A percentile compares a stretch with the other conserved stretches of the same genome.
Conservation (phyloP, 2,797 vertebrate genomes). For the Lacerta agilis region DNA sequence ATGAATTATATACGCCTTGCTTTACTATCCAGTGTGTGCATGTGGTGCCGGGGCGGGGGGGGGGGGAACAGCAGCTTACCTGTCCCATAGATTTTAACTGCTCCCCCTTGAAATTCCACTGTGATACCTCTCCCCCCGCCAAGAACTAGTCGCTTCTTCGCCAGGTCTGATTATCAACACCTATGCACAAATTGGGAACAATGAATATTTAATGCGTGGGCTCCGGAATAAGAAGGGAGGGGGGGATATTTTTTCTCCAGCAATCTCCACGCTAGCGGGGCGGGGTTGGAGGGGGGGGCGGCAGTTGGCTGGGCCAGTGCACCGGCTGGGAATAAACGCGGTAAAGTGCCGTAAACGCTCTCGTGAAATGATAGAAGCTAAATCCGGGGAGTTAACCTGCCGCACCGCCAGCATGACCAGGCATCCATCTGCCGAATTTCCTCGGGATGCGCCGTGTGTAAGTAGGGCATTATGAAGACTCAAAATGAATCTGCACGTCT, state of each 20-base stretch:
- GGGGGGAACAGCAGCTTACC: neutral
- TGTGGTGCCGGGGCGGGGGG: neutral
- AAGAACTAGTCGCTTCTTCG: neutral
- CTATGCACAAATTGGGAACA: conserved; percentile 64
- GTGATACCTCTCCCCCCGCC: conserved; percentile 16
- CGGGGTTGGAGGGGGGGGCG: conserved; percentile 40
- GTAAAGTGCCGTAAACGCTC: conserved; percentile 73
- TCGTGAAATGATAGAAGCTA: conserved; percentile 78
- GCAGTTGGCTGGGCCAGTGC: conserved; percentile 66
- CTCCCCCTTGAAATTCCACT: conserved; percentile 29
- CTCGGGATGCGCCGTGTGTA: conserved; percentile 71
- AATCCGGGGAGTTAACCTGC: conserved; percentile 77
- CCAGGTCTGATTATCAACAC: conserved; percentile 67
- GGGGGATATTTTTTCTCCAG: conserved; percentile 69
- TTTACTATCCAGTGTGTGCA: neutral
- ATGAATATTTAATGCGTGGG: conserved; percentile 80
- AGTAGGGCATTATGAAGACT: conserved; percentile 79
- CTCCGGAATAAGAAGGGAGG: neutral
- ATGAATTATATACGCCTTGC: neutral
- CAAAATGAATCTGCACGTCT: conserved; percentile 80
- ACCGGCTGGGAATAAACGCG: conserved; percentile 70
- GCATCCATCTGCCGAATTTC: conserved; percentile 82
- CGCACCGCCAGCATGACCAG: conserved; percentile 80
- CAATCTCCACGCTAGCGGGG: conserved; percentile 58
- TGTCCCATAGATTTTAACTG: no score